Evolutionary conservation across 2,113 vertebrate species (phyloP), one percentile per base, ranked within the genome.

Genomic region (Pagrus major): DNA sequence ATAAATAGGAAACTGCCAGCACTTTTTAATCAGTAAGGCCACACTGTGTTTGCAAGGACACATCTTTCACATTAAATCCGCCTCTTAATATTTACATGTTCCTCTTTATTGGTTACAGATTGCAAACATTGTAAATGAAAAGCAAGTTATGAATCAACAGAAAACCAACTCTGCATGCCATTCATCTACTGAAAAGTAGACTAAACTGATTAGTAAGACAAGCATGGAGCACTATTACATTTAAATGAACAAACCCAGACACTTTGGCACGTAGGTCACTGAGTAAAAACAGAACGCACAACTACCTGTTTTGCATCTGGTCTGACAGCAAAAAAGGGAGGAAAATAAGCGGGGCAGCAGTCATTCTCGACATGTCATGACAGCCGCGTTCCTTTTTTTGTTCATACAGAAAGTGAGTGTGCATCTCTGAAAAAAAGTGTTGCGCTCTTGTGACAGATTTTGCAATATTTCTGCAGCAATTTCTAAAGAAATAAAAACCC

Each of bases 271-370:
- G 46, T 60, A 56, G 84, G 82, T 61, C 71, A 71, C 2, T 23
- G 55, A 69, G 51, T 66, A 63, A 86, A 87, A 42, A 70, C 41
- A 61, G 12, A 73, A 78, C 41, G 27, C 18, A 54, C 14, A 80
- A 58, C 68, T 63, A 64, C 49, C 33, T 49, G 80, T 58, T 90
- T 74, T 84, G 55, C 66, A 76, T 86, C 63, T 80, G 47, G 49
- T 84, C 79, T 59, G 59, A 63, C 41, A 51, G 55, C 72, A 76
- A 66, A 54, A 37, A 12, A 11, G n/a, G 7, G 21, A 37, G 21
- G 58, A 46, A 33, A 69, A 51, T 39, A 76, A 71, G 14, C 12
- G 29, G 31, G 18, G 10, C 4, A 21, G 10, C 18, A 52, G 55
- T 75, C 39, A 79, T 67, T 85, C 27, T 61, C 3, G 44, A 84